phyloP scores from a whole-genome alignment of 2,888 invertebrate genomes.

The Lochmaea crataegi region DNA sequence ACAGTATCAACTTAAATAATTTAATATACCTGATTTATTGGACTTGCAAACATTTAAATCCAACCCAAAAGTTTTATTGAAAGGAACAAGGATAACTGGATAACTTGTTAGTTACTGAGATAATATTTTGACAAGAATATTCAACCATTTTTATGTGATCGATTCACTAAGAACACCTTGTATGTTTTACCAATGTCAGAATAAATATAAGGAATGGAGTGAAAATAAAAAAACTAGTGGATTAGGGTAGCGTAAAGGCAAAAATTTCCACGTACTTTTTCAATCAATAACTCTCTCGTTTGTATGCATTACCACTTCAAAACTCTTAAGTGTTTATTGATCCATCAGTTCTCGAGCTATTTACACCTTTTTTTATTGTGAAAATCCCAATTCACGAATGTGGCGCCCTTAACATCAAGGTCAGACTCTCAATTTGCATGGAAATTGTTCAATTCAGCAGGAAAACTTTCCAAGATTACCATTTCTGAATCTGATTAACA shows the following conservation, averaged over 20 bases:
- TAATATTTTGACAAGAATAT: too few relatives aligned
- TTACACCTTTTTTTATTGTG: conserved; percentile 20
- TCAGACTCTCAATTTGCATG: neutral
- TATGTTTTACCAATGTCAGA: too few relatives aligned
- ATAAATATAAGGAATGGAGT: neutral
- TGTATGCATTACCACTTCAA: conserved; percentile 15
- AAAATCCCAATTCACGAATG: conserved; percentile 13
- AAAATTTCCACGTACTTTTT: conserved; percentile 19
- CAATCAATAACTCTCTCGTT: conserved; percentile 20
- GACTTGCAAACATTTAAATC: too few relatives aligned
- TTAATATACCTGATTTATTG: too few relatives aligned
- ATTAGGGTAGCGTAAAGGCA: neutral
- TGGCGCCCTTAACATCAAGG: conserved; percentile 15
- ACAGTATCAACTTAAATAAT: too few relatives aligned
- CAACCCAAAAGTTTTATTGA: too few relatives aligned
- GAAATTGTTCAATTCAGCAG: neutral
- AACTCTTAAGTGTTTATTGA: conserved; percentile 19
- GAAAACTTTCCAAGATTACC: neutral
- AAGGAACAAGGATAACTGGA: too few relatives aligned
- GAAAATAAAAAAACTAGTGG: neutral
- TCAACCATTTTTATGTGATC: too few relatives aligned
- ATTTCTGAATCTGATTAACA: neutral
- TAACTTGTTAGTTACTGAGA: too few relatives aligned
- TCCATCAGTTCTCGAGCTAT: conserved; percentile 17
- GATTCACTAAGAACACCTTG: too few relatives aligned